Evolutionary conservation across 2,113 vertebrate species (phyloP).

Genomic region (Cyanoliseus patagonus): DNA sequence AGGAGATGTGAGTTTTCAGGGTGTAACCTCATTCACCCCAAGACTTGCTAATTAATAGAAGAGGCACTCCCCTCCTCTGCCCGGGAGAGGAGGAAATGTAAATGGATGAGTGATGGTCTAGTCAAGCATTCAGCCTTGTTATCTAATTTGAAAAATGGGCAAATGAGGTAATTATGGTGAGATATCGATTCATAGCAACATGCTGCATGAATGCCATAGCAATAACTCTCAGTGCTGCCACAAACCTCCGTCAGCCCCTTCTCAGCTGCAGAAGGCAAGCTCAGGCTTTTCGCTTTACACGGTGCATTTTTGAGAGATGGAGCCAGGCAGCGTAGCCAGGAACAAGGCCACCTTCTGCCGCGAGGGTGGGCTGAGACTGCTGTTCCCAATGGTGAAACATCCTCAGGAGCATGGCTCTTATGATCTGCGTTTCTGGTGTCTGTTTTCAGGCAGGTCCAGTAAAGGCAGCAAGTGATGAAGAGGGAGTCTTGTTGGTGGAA

Average conservation of each 20-base stretch:
- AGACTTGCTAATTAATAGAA: background rate
- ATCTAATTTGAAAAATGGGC: conserved; percentile 54
- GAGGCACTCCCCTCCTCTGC: background rate
- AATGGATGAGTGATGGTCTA: conserved; percentile 15
- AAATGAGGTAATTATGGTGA: conserved; percentile 68
- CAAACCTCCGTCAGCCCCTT: background rate
- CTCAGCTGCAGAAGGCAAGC: background rate
- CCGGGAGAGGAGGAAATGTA: background rate
- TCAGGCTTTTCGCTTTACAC: background rate
- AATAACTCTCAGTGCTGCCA: conserved; percentile 34
- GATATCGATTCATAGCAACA: conserved; percentile 54
- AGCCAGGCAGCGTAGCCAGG: background rate
- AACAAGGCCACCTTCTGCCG: background rate
- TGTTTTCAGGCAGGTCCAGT: background rate
- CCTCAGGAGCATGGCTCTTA: background rate
- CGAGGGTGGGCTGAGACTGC: background rate
- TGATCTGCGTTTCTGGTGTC: background rate
- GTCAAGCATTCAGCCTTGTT: conserved; percentile 47
- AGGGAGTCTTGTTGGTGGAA: background rate
- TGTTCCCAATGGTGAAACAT: background rate
- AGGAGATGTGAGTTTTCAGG: background rate
- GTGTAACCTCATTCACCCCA: background rate
- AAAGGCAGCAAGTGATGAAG: background rate
- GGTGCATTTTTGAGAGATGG: background rate
- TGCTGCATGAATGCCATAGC: conserved; percentile 34